Conservation (phyloP, 2,888 invertebrate genomes). For the Lydus trimaculatus region DNA sequence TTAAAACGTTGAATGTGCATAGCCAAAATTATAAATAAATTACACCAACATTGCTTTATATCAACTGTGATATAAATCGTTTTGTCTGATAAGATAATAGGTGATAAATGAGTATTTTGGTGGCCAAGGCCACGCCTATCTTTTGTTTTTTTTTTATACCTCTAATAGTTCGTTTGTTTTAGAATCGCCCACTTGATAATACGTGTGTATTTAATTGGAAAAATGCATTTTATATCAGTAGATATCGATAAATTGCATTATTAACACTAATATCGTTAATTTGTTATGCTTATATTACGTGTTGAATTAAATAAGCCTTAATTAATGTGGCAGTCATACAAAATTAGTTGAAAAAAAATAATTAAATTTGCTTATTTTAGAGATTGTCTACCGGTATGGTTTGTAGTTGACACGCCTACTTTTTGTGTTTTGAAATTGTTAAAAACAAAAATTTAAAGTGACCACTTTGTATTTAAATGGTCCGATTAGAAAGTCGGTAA, state of each 20-base stretch:
- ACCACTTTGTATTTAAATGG: not conserved
- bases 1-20: constrained; percentile 10
- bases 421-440: not conserved
- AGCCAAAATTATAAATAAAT: constrained; percentile 21
- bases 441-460: too few relatives aligned
- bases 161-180: constrained; percentile 7
- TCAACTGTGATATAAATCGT: constrained; percentile 24
- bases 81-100: constrained; percentile 37
- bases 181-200: constrained; percentile 23
- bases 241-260: too few relatives aligned
- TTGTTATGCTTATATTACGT: not conserved
- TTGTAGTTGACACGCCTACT: not conserved
- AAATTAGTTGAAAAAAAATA: too few relatives aligned
- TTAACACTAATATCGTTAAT: too few relatives aligned
- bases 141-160: constrained; percentile 33
- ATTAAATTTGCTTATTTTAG: too few relatives aligned
- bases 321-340: too few relatives aligned
- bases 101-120: constrained; percentile 30
- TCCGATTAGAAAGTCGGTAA: not conserved
- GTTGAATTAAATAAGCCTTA: not conserved
- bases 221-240: too few relatives aligned
- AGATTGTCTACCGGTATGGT: not conserved
- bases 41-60: constrained; percentile 16
- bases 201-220: constrained; percentile 21
- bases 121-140: constrained; percentile 57